These are phyloP conservation scores for Capreolus pygargus DNA, from an alignment of 2,113 vertebrate genomes.

Conservation along the genomic window DNA sequence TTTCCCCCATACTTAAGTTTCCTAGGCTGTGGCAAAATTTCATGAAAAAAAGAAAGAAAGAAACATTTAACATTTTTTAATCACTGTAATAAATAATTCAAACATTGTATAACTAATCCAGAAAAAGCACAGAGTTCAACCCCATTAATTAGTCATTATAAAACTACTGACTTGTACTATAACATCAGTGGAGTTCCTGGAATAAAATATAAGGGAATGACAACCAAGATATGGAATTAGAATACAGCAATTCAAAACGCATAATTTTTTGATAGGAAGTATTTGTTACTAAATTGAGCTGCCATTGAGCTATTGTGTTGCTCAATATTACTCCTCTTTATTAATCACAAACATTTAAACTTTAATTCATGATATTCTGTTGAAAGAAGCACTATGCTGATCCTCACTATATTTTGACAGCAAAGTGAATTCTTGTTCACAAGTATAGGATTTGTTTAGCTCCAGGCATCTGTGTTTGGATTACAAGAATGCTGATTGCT, in stretches of 20 bases:
- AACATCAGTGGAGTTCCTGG: constrained; percentile 61
- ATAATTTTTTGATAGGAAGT: constrained; percentile 37
- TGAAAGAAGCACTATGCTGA: constrained; percentile 81
- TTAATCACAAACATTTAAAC: constrained; percentile 75
- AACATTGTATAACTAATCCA: constrained; percentile 67
- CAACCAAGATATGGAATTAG: constrained; percentile 18
- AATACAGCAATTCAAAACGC: constrained; percentile 44
- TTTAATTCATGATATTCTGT: constrained; percentile 76
- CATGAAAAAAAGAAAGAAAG: not conserved
- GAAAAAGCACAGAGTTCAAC: constrained; percentile 70
- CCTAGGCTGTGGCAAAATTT: constrained; percentile 38
- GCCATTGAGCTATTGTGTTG: constrained; percentile 40
- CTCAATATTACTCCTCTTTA: constrained; percentile 45
- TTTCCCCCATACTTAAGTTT: constrained; percentile 18
- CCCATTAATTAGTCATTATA: constrained; percentile 74
- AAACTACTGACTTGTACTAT: constrained; percentile 63
- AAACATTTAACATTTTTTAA: not conserved
- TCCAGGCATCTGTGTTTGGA: constrained; percentile 96
- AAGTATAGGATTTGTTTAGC: constrained; percentile 92
- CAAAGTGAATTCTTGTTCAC: constrained; percentile 87
- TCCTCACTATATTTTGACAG: constrained; percentile 86
- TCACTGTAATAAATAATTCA: constrained; percentile 69
- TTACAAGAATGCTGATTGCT: constrained; percentile 96
- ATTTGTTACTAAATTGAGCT: constrained; percentile 62
- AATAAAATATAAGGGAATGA: constrained; percentile 68